Evolutionary conservation across 2,888 invertebrate species (phyloP).

Genomic region (Stenotaenia linearis): DNA sequence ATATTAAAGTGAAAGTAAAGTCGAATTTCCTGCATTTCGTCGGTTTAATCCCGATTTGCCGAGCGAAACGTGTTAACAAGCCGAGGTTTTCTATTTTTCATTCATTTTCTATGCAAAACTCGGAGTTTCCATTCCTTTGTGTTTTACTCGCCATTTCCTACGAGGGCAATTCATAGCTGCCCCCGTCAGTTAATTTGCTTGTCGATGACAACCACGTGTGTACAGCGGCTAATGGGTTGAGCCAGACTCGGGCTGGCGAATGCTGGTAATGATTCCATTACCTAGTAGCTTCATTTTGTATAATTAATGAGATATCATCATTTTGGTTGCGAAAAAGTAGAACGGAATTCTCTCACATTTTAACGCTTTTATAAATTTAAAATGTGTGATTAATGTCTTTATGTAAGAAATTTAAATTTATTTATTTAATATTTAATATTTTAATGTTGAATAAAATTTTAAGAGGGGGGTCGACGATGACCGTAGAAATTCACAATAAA

Average conservation of each 20-base stretch:
- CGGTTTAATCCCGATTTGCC: background rate
- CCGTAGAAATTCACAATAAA: too few species aligned
- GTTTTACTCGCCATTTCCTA: background rate
- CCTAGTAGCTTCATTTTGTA: background rate
- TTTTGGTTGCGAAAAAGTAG: background rate
- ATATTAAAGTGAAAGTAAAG: too few species aligned
- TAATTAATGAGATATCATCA: background rate
- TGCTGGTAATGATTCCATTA: background rate
- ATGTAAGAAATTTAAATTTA: too few species aligned
- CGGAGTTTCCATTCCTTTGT: background rate
- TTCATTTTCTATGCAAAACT: background rate
- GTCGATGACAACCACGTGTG: conserved; percentile 1
- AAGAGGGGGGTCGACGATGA: too few species aligned
- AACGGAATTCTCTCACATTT: background rate
- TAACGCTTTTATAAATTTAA: too few species aligned
- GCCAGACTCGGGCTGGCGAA: background rate
- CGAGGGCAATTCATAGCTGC: conserved; percentile 3
- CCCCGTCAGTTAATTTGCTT: conserved; percentile 5
- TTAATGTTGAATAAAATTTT: too few species aligned
- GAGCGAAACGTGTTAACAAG: background rate
- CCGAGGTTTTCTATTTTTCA: background rate
- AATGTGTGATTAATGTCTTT: too few species aligned
- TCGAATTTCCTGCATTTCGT: too few species aligned
- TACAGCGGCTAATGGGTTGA: background rate
- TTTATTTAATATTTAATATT: too few species aligned